Conservation (phyloP, 1,140 invertebrate species). For the Anoplophora glabripennis region DNA sequence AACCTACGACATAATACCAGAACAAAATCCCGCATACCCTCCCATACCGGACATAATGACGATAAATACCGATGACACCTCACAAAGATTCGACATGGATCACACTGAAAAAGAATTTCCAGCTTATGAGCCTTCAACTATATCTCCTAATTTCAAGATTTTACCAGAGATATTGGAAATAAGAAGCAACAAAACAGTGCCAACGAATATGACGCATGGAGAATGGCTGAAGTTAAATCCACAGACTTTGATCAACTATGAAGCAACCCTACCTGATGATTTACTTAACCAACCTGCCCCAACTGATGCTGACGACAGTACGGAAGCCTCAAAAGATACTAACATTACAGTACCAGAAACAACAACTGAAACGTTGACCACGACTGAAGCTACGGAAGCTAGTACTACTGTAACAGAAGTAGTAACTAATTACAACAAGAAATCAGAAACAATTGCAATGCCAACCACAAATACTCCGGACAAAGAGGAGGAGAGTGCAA, state of each 20-base stretch:
- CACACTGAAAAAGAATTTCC: constrained; percentile 8
- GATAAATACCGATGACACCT: constrained; percentile 11
- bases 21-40: constrained; percentile 48
- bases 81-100: constrained; percentile 21
- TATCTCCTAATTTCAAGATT: constrained; percentile 27
- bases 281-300: constrained; percentile 29
- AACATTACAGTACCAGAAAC: not conserved
- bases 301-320: constrained; percentile 25
- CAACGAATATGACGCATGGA: constrained; percentile 20
- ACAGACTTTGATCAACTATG: constrained; percentile 21
- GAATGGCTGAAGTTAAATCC: constrained; percentile 33
- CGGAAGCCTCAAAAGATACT: not conserved
- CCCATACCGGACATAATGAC: constrained; percentile 45
- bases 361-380: not conserved
- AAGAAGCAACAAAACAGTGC: constrained; percentile 26
- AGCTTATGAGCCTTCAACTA: constrained; percentile 1
- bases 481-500: constrained; percentile 1
- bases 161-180: constrained; percentile 35
- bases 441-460: no score
- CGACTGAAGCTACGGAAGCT: not conserved
- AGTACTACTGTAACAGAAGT: not conserved
- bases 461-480: not conserved
- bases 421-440: not conserved
- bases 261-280: constrained; percentile 29
- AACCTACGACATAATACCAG: constrained; percentile 16